Percentiles rank a stretch among this genome's conserved stretches.
Evolutionary conservation across 2,888 invertebrate species (phyloP).

Genomic region (Hyles lineata): DNA sequence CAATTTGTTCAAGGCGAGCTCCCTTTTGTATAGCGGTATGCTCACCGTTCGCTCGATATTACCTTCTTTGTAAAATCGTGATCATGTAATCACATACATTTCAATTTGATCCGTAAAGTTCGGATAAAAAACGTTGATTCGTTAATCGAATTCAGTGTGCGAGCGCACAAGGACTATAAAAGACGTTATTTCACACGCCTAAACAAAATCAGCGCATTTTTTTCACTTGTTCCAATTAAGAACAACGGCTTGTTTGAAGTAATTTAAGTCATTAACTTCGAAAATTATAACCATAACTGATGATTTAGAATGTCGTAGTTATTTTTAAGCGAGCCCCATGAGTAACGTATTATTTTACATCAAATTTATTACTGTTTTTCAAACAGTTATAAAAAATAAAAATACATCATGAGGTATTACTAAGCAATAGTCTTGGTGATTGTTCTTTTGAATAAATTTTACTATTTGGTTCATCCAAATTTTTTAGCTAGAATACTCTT

Average conservation of each 20-base stretch:
- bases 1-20: slow-evolving; percentile 28
- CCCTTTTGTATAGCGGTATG: slow-evolving; percentile 1
- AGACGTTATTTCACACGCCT: slow-evolving; percentile 11
- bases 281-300: background rate
- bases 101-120: background rate
- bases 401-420: no score
- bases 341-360: no score
- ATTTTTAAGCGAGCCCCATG: no score
- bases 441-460: no score
- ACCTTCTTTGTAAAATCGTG: slow-evolving; percentile 5
- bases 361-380: no score
- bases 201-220: background rate
- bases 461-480: no score
- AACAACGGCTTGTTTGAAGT: background rate
- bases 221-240: background rate
- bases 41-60: background rate
- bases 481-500: no score
- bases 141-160: background rate
- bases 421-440: no score
- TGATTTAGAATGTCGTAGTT: background rate
- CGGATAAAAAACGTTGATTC: background rate
- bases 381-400: no score
- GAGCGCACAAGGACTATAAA: background rate
- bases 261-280: background rate
- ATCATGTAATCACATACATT: background rate